phyloP scores from a whole-genome alignment of 35 echinoderm and acorn worm species.

The Anneissia japonica region DNA sequence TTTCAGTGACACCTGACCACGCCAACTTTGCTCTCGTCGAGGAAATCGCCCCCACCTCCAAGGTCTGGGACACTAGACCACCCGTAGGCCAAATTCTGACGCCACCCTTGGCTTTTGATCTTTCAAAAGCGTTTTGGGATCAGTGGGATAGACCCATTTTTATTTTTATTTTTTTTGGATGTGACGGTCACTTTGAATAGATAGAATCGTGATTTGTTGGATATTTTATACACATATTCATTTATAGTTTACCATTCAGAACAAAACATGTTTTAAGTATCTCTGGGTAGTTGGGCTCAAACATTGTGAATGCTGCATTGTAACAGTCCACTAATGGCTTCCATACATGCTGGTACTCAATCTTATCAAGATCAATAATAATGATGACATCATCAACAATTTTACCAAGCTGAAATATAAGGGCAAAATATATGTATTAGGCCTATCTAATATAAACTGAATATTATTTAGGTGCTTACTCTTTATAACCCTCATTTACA shows the following conservation, averaged over 20 bases:
- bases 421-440: neutral
- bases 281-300: slow-evolving; percentile 81
- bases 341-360: slow-evolving; percentile 47
- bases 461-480: neutral
- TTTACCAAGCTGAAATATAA: slow-evolving; percentile 22
- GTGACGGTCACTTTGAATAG: too few species aligned
- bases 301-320: slow-evolving; percentile 28
- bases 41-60: too few species aligned
- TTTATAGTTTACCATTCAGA: slow-evolving; percentile 50
- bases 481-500: neutral
- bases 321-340: slow-evolving; percentile 56
- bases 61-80: too few species aligned
- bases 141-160: too few species aligned
- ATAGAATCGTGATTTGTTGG: too few species aligned
- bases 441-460: neutral
- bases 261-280: slow-evolving; percentile 41
- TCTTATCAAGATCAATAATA: slow-evolving; percentile 60
- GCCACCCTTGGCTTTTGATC: too few species aligned
- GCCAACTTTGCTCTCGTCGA: too few species aligned
- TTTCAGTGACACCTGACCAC: too few species aligned
- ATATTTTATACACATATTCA: too few species aligned
- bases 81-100: too few species aligned
- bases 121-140: too few species aligned
- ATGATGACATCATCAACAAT: slow-evolving; percentile 39
- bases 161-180: too few species aligned